A percentile compares a stretch with the other conserved stretches of the same genome.
Evolutionary conservation across 2,797 vertebrate genomes (phyloP).

Genomic region (Leptoclinus maculatus): DNA sequence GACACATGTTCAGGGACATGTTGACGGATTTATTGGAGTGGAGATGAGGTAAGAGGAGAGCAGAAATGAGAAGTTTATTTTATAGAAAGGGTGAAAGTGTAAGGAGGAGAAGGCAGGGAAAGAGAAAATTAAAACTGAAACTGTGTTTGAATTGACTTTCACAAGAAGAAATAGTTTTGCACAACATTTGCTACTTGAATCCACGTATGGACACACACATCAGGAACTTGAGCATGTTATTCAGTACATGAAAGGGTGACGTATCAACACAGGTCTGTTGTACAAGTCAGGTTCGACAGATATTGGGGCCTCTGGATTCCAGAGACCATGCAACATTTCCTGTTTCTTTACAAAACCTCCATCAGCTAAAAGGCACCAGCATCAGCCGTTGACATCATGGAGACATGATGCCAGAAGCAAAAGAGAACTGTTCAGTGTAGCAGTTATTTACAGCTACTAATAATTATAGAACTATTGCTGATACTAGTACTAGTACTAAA

Average conservation of each 20-base stretch:
- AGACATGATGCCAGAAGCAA: background rate
- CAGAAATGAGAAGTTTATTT: background rate
- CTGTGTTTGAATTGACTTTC: background rate
- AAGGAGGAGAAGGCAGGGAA: background rate
- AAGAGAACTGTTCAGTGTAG: background rate
- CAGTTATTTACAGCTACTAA: background rate
- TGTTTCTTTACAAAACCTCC: conserved; percentile 28
- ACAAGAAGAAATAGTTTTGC: background rate
- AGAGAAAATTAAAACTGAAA: background rate
- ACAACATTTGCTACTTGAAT: background rate
- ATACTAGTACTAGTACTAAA: background rate
- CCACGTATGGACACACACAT: background rate
- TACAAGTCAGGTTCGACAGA: conserved; percentile 4
- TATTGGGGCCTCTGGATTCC: background rate
- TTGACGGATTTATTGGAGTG: background rate
- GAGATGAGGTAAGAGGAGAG: background rate
- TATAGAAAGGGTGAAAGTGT: background rate
- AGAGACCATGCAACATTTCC: conserved; percentile 37
- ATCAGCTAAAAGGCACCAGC: conserved; percentile 4
- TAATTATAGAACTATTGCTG: background rate
- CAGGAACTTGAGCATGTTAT: background rate
- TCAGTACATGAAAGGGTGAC: background rate
- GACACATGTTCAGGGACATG: background rate
- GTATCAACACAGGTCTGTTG: conserved; percentile 16
- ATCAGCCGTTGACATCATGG: conserved; percentile 31